Evolutionary conservation across 2,113 vertebrate species (phyloP).

Genomic region (Microcebus ravelobensis): DNA sequence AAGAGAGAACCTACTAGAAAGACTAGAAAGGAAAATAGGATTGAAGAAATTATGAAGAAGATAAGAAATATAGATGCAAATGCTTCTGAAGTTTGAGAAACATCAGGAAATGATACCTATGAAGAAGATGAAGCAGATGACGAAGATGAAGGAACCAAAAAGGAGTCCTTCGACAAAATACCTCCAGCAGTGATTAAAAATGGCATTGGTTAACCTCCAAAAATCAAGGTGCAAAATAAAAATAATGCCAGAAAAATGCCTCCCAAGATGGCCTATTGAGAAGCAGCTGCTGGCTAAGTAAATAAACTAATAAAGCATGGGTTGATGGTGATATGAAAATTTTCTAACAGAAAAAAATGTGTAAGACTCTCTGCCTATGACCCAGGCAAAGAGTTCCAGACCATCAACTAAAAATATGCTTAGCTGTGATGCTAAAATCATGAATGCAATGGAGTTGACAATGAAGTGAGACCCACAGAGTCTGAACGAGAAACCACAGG

Average conservation of each 20-base stretch:
- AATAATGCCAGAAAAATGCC: slow-evolving; percentile 31
- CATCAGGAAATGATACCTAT: slow-evolving; percentile 77
- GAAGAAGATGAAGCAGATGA: slow-evolving; percentile 75
- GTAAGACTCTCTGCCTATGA: slow-evolving; percentile 58
- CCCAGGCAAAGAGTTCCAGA: slow-evolving; percentile 83
- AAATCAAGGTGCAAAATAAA: slow-evolving; percentile 60
- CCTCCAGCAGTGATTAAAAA: slow-evolving; percentile 66
- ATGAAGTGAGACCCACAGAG: slow-evolving; percentile 80
- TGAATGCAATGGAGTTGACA: slow-evolving; percentile 82
- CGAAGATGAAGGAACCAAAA: slow-evolving; percentile 77
- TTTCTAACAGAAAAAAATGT: slow-evolving; percentile 84
- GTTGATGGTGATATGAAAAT: slow-evolving; percentile 84
- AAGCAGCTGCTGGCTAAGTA: slow-evolving; percentile 23
- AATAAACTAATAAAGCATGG: slow-evolving; percentile 58
- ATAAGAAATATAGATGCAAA: slow-evolving; percentile 88
- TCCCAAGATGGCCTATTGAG: neutral
- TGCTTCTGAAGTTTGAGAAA: slow-evolving; percentile 87
- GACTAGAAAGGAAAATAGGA: slow-evolving; percentile 93
- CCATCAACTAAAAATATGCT: slow-evolving; percentile 80
- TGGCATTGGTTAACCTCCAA: slow-evolving; percentile 61
- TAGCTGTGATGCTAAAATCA: slow-evolving; percentile 79
- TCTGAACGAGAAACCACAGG: slow-evolving; percentile 88
- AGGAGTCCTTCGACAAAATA: slow-evolving; percentile 73
- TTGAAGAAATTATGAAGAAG: slow-evolving; percentile 94
- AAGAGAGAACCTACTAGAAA: slow-evolving; percentile 89